These are phyloP conservation scores for Vollenhovia emeryi DNA, from an alignment of 1,140 invertebrate species.

Conservation along the genomic window DNA sequence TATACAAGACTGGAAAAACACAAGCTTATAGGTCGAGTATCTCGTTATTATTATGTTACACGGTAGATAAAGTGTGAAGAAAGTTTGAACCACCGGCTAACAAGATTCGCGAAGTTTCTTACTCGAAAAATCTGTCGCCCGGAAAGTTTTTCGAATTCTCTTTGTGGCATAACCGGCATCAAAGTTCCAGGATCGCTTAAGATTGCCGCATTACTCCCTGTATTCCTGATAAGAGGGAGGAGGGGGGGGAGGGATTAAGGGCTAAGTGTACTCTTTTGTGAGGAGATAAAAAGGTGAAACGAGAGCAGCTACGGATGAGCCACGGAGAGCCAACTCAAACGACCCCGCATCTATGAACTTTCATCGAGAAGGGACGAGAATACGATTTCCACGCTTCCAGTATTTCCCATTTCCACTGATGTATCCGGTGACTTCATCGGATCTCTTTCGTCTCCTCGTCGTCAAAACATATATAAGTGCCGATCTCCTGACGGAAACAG, in stretches of 20 bases:
- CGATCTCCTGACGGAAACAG: conserved; percentile 58
- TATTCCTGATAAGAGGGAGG: conserved; percentile 15
- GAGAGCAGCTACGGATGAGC: neutral
- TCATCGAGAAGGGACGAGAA: conserved; percentile 21
- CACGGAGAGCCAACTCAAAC: conserved; percentile 1
- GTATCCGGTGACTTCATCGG: conserved; percentile 32
- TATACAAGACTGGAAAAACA: neutral
- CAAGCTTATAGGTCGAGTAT: neutral
- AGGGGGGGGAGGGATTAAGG: too few relatives aligned
- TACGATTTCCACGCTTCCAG: conserved; percentile 52
- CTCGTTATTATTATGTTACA: neutral
- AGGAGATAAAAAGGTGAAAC: conserved; percentile 24
- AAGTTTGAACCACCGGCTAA: neutral
- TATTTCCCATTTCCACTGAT: conserved; percentile 59
- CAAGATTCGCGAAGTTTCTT: conserved; percentile 28
- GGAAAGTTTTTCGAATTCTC: conserved; percentile 23
- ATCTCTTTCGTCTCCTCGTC: neutral
- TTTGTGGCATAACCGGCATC: conserved; percentile 12
- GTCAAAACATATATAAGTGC: conserved; percentile 49
- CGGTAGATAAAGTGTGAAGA: neutral
- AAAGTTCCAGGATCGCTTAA: conserved; percentile 46
- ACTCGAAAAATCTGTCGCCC: conserved; percentile 14
- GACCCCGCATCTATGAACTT: conserved; percentile 13
- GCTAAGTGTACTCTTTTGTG: neutral
- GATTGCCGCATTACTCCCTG: conserved; percentile 10